Evolutionary conservation across 1,140 invertebrate genomes (phyloP), one percentile per base, ranked within the genome.

Genomic region (Amyelois transitella): DNA sequence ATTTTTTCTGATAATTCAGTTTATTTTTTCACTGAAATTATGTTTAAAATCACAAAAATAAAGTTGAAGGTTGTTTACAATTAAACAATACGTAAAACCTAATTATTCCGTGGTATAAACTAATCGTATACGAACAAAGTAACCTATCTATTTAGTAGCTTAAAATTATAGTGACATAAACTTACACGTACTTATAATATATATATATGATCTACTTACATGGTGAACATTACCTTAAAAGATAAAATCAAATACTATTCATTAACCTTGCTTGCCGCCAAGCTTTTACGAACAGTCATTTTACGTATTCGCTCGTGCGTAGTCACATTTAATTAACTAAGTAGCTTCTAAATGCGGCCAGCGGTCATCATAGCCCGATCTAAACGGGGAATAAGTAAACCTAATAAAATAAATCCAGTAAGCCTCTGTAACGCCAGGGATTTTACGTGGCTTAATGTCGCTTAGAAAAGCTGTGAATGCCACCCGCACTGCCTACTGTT

Each of bases 361-460:
- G 51, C 62, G 68, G 66, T 64, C 72, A 69, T 74, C 67, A 68
- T 62, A 57, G 50, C 55, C 60, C 60, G 51, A 66, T 69, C 62
- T 64, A 62, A 67, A 62, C 62, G 55, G 65, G 64, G 69, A 70
- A 74, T 75, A 72, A 75, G 70, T 74, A 68, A 80, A 76, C 59
- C 65, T 76, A 80, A 77, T 79, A 75, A 77, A 80, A 76, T 80
- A 80, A 72, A 76, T 77, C 75, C 71, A 70, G 55, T 72, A 69
- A 77, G 62, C 69, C 62, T 49, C 56, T 45, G 61, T 75, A 74
- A 76, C 60, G 55, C 68, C 62, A 28, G 45, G 63, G 73, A 66
- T 74, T 74, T 77, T 67, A 72, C 60, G 56, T 65, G 62, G 72
- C 72, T 80, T 75, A 77, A 62, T 66, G 57, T 59, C 66, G 74